Evolutionary conservation across 2,888 invertebrate species (phyloP), one percentile per base, ranked within the genome.

Genomic region (Pristionchus fissidentatus): DNA sequence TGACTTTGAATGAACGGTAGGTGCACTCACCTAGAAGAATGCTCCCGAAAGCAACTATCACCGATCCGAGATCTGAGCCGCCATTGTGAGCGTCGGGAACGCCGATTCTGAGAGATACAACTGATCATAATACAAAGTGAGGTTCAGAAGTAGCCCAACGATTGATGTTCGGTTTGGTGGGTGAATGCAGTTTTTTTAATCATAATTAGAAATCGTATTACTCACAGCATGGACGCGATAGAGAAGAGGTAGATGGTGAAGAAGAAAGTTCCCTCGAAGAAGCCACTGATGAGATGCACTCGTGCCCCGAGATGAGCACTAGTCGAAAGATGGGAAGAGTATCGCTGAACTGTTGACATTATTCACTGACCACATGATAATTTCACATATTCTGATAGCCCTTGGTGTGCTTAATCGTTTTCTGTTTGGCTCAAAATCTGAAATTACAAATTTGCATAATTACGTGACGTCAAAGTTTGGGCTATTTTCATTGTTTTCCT

Each of bases 191-290:
- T n/a, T 19, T 38, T 7, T 10, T 15, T 26, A 10, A 49, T 10
- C 10, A 49, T 38, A 15, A 73, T 10, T 43, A 43, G 8, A 38
- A 35, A 32, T 3, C 19, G 15, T n/a, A 60, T 38, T n/a, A 38
- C 78, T 60, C 4, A 80, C 80, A 80, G 26, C 19, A 80, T 38
- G 22, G 26, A 19, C 8, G 60, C 7, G 0, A 60, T 29, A 1
- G 49, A 32, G 5, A 80, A 57, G 15, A 55, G 22, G 43, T 80
- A 80, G 13, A 80, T 41, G 10, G 32, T n/a, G 22, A 80, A 60
- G 60, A 80, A 80, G 60, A 80, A 60, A 1, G 46, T 26, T 0
- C 80, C 80, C 62, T 80, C 80, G 62, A 80, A 80, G 41, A 80
- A 60, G n/a, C 80, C 80, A 15, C 43, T 80, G 29, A 41, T 60